Evolutionary conservation across 2,888 invertebrate genomes (phyloP), one percentile per base, ranked within the genome.

Genomic region (Eilema depressum): DNA sequence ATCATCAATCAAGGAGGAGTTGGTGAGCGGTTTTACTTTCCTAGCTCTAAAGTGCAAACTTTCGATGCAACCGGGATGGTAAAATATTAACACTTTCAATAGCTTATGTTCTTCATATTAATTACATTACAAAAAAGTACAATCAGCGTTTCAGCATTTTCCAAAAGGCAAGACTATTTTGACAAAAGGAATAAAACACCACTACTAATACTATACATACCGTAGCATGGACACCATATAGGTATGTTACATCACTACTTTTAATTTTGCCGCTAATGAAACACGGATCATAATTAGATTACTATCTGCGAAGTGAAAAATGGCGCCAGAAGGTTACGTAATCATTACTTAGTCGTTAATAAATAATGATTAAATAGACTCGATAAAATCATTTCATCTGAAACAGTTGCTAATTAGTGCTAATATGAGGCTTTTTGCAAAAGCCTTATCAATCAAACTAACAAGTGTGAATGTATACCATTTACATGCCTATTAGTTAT

Each of bases 401-500:
- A 53, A 53, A 53, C 14, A 69, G 78, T 80, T 56, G 60, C 66
- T 62, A 75, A 78, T 78, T 76, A 78, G 70, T 66, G 63, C 53
- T 53, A 53, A 53, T 53, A 53, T n/a, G 53, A 53, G 53, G 53
- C 63, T 75, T 74, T 76, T 76, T 76, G 68, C 74, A 70, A 68
- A 37, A 73, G 68, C 59, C 62, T 53, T 68, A 65, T 75, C 65
- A 61, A 70, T 66, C 61, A 62, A 69, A 69, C 56, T 68, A 68
- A 67, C 30, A 67, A 77, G 75, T 74, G 77, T 73, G 70, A 82
- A 75, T 64, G 53, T 20, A 53, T 53, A n/a, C 20, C 66, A 71
- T 80, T 82, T 73, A 70, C 78, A 82, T 79, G 74, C 73, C 26
- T 68, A 77, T 74, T 53, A 28, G 63, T 71, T 74, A 73, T 75